These are phyloP conservation scores for Trichoplusia ni DNA, from an alignment of 1,140 invertebrate genomes.

Conservation along the genomic window DNA sequence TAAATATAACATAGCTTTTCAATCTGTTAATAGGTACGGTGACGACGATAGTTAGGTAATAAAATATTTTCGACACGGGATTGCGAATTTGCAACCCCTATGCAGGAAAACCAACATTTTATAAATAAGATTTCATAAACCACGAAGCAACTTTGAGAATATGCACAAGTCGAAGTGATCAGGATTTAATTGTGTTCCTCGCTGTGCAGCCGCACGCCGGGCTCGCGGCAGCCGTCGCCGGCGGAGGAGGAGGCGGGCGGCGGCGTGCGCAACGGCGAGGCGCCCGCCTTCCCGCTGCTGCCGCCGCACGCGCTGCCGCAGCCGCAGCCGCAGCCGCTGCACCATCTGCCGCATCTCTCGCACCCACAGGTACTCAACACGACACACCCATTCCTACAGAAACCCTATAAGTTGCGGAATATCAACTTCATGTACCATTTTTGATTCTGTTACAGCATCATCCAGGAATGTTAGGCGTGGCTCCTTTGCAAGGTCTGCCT, in stretches of 20 bases:
- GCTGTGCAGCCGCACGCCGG: conserved; percentile 88
- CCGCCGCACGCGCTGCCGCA: conserved; percentile 79
- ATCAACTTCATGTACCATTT: neutral
- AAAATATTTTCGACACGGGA: too few species aligned
- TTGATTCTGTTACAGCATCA: conserved; percentile 71
- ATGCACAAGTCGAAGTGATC: too few species aligned
- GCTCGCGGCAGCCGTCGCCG: conserved; percentile 95
- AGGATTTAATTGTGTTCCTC: too few species aligned
- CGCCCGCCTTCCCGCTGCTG: conserved; percentile 82
- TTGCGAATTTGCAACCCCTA: too few species aligned
- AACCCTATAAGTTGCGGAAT: neutral
- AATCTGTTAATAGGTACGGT: too few species aligned
- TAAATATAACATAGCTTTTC: too few species aligned
- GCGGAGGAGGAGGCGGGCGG: conserved; percentile 89
- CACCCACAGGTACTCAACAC: conserved; percentile 59
- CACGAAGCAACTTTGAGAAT: too few species aligned
- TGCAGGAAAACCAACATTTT: too few species aligned
- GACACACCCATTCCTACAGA: neutral
- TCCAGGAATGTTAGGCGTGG: conserved; percentile 78
- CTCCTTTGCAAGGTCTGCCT: conserved; percentile 80
- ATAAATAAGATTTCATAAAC: too few species aligned
- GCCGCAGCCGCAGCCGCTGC: conserved; percentile 62
- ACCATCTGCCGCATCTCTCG: conserved; percentile 66
- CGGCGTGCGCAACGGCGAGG: conserved; percentile 82
- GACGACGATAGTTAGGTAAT: too few species aligned